These are phyloP conservation scores for Abrostola tripartita DNA, from an alignment of 2,888 invertebrate species.

Conservation along the genomic window DNA sequence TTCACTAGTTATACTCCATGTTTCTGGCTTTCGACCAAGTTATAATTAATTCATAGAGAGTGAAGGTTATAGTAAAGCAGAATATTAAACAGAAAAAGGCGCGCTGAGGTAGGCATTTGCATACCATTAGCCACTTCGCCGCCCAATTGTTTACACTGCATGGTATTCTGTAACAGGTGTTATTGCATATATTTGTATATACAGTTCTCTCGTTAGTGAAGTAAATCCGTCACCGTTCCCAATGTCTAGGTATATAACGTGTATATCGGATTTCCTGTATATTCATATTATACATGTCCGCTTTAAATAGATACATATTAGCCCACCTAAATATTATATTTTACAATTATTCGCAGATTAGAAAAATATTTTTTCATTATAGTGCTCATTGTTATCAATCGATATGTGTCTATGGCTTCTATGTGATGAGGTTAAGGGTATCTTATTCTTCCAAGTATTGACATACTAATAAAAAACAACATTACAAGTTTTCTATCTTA, in stretches of 20 bases:
- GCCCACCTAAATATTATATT: slow-evolving; percentile 79
- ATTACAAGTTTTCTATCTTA: too few relatives aligned
- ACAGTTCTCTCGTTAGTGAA: slow-evolving; percentile 62
- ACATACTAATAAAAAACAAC: too few relatives aligned
- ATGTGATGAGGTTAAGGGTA: slow-evolving; percentile 19
- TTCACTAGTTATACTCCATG: neutral
- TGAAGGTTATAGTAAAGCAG: slow-evolving; percentile 24
- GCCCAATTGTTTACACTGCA: slow-evolving; percentile 39
- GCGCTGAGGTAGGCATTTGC: slow-evolving; percentile 23
- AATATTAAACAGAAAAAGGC: slow-evolving; percentile 35
- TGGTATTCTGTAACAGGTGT: slow-evolving; percentile 36
- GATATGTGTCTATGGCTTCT: slow-evolving; percentile 52
- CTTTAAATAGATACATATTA: slow-evolving; percentile 71
- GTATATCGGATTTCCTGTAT: slow-evolving; percentile 71
- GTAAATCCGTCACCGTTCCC: slow-evolving; percentile 69
- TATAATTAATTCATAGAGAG: slow-evolving; percentile 37
- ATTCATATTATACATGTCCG: slow-evolving; percentile 72
- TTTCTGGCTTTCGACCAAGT: slow-evolving; percentile 18
- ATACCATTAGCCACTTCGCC: slow-evolving; percentile 27
- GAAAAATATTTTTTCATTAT: slow-evolving; percentile 84
- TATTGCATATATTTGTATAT: slow-evolving; percentile 53
- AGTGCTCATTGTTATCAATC: slow-evolving; percentile 76
- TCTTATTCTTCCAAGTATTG: neutral
- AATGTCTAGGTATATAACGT: slow-evolving; percentile 58
- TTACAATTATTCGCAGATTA: slow-evolving; percentile 83